phyloP scores from a whole-genome alignment of 1,140 invertebrate genomes.

The Palaemon carinicauda region DNA sequence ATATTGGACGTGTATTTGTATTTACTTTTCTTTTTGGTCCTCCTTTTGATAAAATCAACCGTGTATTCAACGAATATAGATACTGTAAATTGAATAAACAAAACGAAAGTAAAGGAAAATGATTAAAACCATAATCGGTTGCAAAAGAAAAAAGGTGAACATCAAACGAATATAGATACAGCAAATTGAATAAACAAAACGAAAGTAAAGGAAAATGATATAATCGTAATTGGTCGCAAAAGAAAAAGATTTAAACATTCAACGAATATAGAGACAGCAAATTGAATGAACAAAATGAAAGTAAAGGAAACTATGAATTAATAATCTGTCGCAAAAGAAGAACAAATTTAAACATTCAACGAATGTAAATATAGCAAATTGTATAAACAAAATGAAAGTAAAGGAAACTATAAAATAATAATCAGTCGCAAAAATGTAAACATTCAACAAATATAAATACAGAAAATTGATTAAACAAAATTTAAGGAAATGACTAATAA shows the following conservation, averaged over 20 bases:
- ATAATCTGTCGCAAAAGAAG: neutral
- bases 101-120: constrained; percentile 35
- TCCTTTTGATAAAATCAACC: no score
- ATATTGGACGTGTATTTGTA: no score
- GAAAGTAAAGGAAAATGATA: constrained; percentile 35
- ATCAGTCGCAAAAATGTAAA: no score
- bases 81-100: neutral
- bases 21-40: no score
- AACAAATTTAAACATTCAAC: neutral
- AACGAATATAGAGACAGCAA: no score
- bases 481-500: constrained; percentile 1
- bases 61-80: no score
- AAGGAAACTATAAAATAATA: neutral
- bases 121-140: no score
- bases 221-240: constrained; percentile 1
- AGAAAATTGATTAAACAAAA: neutral
- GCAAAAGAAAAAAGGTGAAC: constrained; percentile 4
- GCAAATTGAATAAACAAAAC: neutral
- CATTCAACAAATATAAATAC: no score
- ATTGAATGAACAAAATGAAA: constrained; percentile 4
- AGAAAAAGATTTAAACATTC: neutral
- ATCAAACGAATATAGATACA: no score
- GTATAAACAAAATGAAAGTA: constrained; percentile 27
- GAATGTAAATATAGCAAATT: no score
- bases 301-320: constrained; percentile 15